These are phyloP conservation scores for Phortica variegata DNA, from an alignment of 1,140 invertebrate species.

Conservation along the genomic window DNA sequence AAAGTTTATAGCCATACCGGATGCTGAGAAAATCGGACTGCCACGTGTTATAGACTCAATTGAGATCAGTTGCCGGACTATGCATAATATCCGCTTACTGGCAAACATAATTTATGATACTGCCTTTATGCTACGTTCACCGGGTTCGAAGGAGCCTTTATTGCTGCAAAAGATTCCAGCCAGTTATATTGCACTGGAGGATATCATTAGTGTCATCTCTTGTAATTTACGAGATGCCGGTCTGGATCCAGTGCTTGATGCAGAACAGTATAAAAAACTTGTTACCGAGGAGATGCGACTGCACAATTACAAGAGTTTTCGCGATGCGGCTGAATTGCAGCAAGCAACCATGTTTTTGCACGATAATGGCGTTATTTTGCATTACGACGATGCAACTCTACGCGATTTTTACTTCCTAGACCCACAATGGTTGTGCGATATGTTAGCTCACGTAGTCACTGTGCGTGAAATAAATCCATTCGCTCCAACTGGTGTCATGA, in stretches of 20 bases:
- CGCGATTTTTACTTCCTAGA: conserved; percentile 85
- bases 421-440: conserved; percentile 98
- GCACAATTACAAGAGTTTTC: conserved; percentile 59
- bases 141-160: conserved; percentile 86
- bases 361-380: conserved; percentile 95
- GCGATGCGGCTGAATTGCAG: conserved; percentile 87
- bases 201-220: conserved; percentile 81
- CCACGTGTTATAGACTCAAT: conserved; percentile 92
- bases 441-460: conserved; percentile 94
- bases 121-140: conserved; percentile 86
- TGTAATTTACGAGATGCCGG: conserved; percentile 67
- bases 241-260: conserved; percentile 84
- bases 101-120: conserved; percentile 93
- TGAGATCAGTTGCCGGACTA: conserved; percentile 77
- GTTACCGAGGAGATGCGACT: conserved; percentile 71
- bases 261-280: conserved; percentile 78
- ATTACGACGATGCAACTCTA: conserved; percentile 95
- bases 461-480: conserved; percentile 96
- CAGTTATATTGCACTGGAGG: conserved; percentile 91
- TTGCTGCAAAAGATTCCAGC: conserved; percentile 94
- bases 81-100: conserved; percentile 87
- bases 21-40: conserved; percentile 93
- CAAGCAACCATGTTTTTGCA: conserved; percentile 96
- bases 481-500: conserved; percentile 90
- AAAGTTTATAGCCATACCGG: conserved; percentile 88